These are phyloP conservation scores for Apodemus sylvaticus DNA, from an alignment of 2,113 vertebrate genomes.

Conservation along the genomic window DNA sequence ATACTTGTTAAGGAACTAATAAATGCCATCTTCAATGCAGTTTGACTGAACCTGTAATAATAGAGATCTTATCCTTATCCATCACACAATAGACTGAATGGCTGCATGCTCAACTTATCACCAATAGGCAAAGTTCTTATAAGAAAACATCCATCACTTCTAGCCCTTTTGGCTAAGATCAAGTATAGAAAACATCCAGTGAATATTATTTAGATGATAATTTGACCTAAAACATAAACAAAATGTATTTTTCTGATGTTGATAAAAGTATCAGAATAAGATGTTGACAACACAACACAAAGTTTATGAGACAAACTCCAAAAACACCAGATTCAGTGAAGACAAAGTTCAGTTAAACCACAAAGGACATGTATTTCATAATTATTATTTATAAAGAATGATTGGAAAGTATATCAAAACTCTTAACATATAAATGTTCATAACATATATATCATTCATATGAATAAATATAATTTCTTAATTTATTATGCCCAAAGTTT, in stretches of 20 bases:
- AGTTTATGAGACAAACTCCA: neutral
- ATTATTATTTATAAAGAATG: neutral
- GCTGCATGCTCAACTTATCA: neutral
- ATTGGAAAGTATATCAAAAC: neutral
- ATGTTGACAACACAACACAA: neutral
- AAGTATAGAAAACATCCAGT: neutral
- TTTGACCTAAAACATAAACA: neutral
- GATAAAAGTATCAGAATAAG: neutral
- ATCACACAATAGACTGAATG: neutral
- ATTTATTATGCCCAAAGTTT: neutral
- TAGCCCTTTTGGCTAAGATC: too few relatives aligned
- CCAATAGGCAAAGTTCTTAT: neutral
- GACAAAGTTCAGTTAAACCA: neutral
- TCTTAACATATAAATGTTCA: neutral
- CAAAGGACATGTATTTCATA: neutral
- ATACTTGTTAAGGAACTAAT: neutral
- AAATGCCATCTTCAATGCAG: neutral
- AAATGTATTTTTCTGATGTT: slow-evolving; percentile 18
- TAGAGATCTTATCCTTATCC: neutral
- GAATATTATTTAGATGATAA: neutral
- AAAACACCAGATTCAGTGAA: neutral
- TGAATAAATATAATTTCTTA: neutral
- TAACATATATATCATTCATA: neutral
- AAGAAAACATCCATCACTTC: neutral
- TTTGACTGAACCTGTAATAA: neutral